Evolutionary conservation across 2,113 vertebrate species (phyloP), one percentile per base, ranked within the genome.

Genomic region (Tenebrosternarchus preto): DNA sequence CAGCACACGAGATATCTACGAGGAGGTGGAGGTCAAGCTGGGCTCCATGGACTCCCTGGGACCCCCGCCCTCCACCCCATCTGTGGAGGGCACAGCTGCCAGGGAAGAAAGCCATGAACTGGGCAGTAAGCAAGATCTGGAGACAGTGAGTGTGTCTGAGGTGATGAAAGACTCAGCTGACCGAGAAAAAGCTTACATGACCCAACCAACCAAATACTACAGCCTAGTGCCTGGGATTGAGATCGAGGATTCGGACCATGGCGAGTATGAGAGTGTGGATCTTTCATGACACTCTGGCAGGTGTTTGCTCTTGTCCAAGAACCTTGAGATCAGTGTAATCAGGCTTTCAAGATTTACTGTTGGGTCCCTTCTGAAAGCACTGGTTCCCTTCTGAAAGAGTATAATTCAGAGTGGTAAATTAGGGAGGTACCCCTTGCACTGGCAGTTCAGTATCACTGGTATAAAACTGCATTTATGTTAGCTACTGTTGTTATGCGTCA

Each of bases 141-240:
- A 96, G 76, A 80, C 93, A 0, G 90, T 95, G 73, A 97, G 95
- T 0, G 93, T 96, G 82, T 95, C 93, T 0, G 94, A 96, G 5
- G 95, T 96, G 72, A 89, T 96, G 93, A 95, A 94, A 57, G 96
- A 96, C 92, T 97, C 95, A 0, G 80, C 93, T 0, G 91, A 95
- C 85, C 85, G 94, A 27, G 95, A 96, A 89, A 96, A 95, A 86
- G 92, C 94, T 1, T 97, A 97, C 83, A 86, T 96, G 92, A 93
- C 85, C 77, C 95, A 97, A 86, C 89, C 94, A 0, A 94, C 93
- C 0, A 92, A 94, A 71, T 97, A 96, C 85, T 97, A 97, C 88
- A 96, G 94, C 84, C 88, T 97, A 82, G 93, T 97, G 19, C 95
- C 95, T 0, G 94, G 89, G 5, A 93, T 97, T 0, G 94, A 96